Conservation (phyloP, 2,888 invertebrate species). For the Melinopterus prodromus region DNA sequence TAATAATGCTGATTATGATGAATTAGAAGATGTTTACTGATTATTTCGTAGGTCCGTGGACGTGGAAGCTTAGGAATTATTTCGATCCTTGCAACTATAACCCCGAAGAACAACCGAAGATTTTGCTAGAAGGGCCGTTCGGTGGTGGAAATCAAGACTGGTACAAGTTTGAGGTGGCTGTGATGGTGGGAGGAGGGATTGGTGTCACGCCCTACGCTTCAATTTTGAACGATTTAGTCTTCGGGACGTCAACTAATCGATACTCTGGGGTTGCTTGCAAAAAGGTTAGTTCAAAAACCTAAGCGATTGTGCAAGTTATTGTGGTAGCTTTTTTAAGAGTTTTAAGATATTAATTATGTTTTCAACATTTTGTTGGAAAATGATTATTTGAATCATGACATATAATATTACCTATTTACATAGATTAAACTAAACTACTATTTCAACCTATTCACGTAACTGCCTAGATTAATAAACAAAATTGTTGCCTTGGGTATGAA, state of each 20-base stretch:
- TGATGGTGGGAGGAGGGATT: slow-evolving; percentile 97
- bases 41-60: slow-evolving; percentile 81
- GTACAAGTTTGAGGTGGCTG: slow-evolving; percentile 98
- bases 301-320: background rate
- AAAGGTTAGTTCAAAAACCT: slow-evolving; percentile 68
- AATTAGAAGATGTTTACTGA: background rate
- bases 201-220: slow-evolving; percentile 98
- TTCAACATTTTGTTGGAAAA: no score
- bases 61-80: slow-evolving; percentile 94
- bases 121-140: slow-evolving; percentile 93
- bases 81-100: slow-evolving; percentile 93
- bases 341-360: no score
- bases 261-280: slow-evolving; percentile 98
- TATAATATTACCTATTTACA: no score
- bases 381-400: no score
- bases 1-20: slow-evolving; percentile 34
- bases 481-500: no score
- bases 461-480: no score
- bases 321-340: background rate
- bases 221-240: slow-evolving; percentile 94
- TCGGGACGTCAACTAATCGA: slow-evolving; percentile 93
- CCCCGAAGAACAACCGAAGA: slow-evolving; percentile 85
- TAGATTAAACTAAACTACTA: no score
- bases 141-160: slow-evolving; percentile 98
- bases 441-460: no score